Evolutionary conservation across 2,797 vertebrate species (phyloP), one percentile per base, ranked within the genome.

Genomic region (Melanotaenia pygmaea): DNA sequence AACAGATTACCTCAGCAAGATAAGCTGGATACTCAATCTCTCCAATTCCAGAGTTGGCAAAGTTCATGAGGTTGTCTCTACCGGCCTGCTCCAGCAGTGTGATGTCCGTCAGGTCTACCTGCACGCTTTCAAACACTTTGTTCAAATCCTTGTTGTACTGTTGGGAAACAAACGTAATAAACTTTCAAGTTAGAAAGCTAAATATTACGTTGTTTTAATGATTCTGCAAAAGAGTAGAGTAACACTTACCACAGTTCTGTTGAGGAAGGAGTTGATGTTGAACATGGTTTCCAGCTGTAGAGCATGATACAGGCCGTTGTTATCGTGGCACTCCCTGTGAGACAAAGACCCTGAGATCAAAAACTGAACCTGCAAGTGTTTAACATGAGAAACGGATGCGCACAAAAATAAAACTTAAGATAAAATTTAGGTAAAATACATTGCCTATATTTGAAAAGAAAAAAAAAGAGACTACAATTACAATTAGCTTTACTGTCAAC

Each of bases 261-360:
- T 95, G 70, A 99, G 91, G 86, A 96, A 94, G 18, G 92, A 87
- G 83, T 95, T 96, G 67, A 99, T 88, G 81, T 97, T 95, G 85
- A 98, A 98, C 59, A 94, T 84, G 45, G 96, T 93, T 77, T 99
- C 96, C 59, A 99, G 92, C 67, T 97, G 96, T 77, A 99, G 94
- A 7, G 96, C 94, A 10, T 95, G 92, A 77, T 98, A 99, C 77
- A 98, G 90, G 24, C 97, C 97, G 73, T 93, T 96, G 82, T 97
- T 97, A 54, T 97, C 95, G 74, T 95, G 95, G 91, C 98, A 99
- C 6, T 98, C 95, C 67, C 98, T 95, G 37, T 1, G 18, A 77
- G 38, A 80, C 28, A 80, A 67, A 85, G 12, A 30, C 9, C 16
- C 14, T 16, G 16, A 57, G 26, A 30, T 57, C 54, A 57, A 32